These are phyloP conservation scores for Meda fulgida DNA, from an alignment of 2,797 vertebrate species.

Conservation along the genomic window DNA sequence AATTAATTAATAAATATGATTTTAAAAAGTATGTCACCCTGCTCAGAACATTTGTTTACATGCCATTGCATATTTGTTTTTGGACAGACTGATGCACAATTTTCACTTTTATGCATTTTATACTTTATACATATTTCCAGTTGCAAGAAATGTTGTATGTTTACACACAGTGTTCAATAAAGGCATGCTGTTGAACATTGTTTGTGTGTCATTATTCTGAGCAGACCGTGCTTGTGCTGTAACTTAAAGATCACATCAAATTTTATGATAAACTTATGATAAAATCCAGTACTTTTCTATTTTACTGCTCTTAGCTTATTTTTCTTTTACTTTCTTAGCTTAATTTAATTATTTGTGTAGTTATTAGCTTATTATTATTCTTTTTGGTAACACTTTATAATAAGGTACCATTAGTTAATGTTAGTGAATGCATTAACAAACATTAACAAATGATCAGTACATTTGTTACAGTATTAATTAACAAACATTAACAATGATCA, in stretches of 20 bases:
- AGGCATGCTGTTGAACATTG: background rate
- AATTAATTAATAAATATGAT: background rate
- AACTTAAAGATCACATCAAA: background rate
- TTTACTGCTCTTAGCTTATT: background rate
- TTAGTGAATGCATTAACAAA: background rate
- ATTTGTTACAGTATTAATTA: background rate
- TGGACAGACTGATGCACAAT: background rate
- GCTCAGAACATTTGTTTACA: background rate
- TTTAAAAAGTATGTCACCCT: background rate
- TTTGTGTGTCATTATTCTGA: background rate
- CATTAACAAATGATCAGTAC: background rate
- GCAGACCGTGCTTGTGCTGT: background rate
- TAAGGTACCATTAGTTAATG: background rate
- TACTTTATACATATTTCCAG: background rate
- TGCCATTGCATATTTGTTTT: background rate
- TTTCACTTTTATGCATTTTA: background rate
- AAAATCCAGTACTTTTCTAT: background rate
- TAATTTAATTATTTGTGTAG: background rate
- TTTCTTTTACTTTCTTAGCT: background rate
- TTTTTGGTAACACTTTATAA: background rate
- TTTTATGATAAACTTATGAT: no score
- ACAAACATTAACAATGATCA: background rate
- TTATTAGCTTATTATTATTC: background rate
- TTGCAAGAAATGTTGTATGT: background rate
- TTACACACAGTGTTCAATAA: background rate